Evolutionary conservation across 53 echinoderm and acorn worm genomes (phyloP), one percentile per base, ranked within the genome.

Genomic region (Crossaster papposus): DNA sequence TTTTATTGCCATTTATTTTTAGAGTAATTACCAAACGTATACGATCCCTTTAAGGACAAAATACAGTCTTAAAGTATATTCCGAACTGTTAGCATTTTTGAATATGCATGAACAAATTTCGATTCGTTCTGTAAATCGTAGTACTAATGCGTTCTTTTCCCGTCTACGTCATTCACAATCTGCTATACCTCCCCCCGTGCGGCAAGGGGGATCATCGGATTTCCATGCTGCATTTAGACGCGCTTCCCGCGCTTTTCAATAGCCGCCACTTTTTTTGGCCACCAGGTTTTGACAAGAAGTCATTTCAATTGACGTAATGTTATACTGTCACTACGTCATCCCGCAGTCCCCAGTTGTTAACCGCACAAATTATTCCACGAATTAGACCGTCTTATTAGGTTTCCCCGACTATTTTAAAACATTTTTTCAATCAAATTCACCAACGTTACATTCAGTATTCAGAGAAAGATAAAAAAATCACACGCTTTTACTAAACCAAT

Each of bases 321-420:
- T n/a, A n/a, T 32, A 52, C 51, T 28, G 79, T 52, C 52, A 79
- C 28, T 79, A 51, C 79, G 79, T 79, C 79, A 79, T 50, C 28
- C 24, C 15, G 79, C 50, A 14, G n/a, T 79, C 52, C 79, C 79
- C 8, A 33, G 44, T 44, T 44, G 44, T 22, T 15, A 30, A 28
- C 75, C 75, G 5, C 30, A 20, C 20, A 30, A 71, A n/a, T 4
- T 12, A 29, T 12, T 71, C 13, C 26, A 30, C 71, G 29, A 31
- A 12, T 10, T 71, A 30, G 7, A 13, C 26, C 30, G 29, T 71
- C 28, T 13, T 68, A 22, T 23, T 5, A 68, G 28, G 5, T 6
- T n/a, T n/a, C n/a, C n/a, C n/a, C n/a, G n/a, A n/a, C n/a, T n/a
- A n/a, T n/a, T n/a, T n/a, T n/a, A n/a, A n/a, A n/a, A n/a, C n/a